Conservation (phyloP, 2,797 vertebrate species). For the Lithobates sylvaticus region DNA sequence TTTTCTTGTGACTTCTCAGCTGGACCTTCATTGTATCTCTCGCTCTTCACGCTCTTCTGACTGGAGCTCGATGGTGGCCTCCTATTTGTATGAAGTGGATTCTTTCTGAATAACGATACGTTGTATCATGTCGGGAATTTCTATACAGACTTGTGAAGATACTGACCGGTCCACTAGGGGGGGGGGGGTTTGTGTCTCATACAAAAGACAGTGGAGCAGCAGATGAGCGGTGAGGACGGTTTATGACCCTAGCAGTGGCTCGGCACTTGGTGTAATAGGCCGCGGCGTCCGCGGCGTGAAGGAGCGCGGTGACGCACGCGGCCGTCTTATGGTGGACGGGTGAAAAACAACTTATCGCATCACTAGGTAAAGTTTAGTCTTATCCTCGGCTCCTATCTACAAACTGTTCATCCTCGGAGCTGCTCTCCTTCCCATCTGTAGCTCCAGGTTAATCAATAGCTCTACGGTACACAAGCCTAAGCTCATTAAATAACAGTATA, state of each 20-base stretch:
- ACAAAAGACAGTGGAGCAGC: not conserved
- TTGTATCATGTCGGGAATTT: too few relatives aligned
- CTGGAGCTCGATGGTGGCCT: too few relatives aligned
- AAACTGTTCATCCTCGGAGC: slow-evolving; percentile 48
- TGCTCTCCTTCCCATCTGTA: slow-evolving; percentile 59
- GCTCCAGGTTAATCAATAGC: slow-evolving; percentile 58
- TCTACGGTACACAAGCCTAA: slow-evolving; percentile 49
- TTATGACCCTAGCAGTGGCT: not conserved
- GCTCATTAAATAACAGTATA: slow-evolving; percentile 59
- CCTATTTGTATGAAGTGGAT: too few relatives aligned
- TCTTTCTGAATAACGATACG: too few relatives aligned
- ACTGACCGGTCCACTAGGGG: too few relatives aligned
- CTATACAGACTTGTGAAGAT: too few relatives aligned
- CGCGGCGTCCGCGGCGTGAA: not conserved
- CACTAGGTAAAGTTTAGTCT: slow-evolving; percentile 44
- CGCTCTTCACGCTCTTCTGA: too few relatives aligned
- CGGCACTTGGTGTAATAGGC: not conserved
- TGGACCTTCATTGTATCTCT: too few relatives aligned
- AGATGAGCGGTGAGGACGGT: not conserved
- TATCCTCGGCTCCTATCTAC: slow-evolving; percentile 49
- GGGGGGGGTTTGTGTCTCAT: not conserved
- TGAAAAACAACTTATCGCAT: slow-evolving; percentile 9
- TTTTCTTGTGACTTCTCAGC: too few relatives aligned
- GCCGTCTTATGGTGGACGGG: not conserved
- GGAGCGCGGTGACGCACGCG: not conserved